Conservation (phyloP, 64 coral and sea anemone species). For the Actinia tenebrosa region DNA sequence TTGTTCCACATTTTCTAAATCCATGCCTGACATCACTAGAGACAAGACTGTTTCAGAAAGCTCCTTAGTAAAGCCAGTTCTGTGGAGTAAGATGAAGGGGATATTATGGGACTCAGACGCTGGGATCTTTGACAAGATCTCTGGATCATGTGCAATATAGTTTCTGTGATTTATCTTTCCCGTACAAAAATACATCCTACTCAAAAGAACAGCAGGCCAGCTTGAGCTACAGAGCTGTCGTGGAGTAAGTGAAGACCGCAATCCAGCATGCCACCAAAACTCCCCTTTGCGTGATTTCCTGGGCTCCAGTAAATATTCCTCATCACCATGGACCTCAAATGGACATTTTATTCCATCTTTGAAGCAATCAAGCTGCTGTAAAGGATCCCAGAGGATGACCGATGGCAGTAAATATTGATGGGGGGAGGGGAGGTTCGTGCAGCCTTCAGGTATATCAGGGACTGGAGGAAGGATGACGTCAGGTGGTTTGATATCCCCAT, state of each 20-base stretch:
- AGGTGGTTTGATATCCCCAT: constrained; percentile 15
- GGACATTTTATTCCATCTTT: constrained; percentile 14
- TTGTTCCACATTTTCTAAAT: constrained; percentile 41
- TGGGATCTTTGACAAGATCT: constrained; percentile 44
- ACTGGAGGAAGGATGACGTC: constrained; percentile 49
- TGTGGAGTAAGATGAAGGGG: constrained; percentile 59
- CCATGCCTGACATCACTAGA: constrained; percentile 37
- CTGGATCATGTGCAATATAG: constrained; percentile 53
- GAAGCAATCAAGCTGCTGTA: constrained; percentile 30
- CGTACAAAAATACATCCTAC: constrained; percentile 21
- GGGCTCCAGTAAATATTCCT: constrained; percentile 4
- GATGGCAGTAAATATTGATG: constrained; percentile 40
- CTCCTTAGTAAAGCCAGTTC: constrained; percentile 57
- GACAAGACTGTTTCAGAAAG: constrained; percentile 38
- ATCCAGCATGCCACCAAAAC: constrained; percentile 21
- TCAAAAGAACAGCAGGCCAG: constrained; percentile 15
- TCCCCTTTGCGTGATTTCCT: constrained; percentile 12
- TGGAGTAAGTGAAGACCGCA: background rate
- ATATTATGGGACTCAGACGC: constrained; percentile 27
- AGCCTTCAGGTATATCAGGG: constrained; percentile 34
- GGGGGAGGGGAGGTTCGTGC: constrained; percentile 24
- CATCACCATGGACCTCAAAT: constrained; percentile 7
- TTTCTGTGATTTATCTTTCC: constrained; percentile 15
- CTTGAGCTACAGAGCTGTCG: constrained; percentile 20
- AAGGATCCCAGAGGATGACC: constrained; percentile 52